These are phyloP conservation scores for Numenius arquata DNA, from an alignment of 2,113 vertebrate genomes.

Conservation along the genomic window DNA sequence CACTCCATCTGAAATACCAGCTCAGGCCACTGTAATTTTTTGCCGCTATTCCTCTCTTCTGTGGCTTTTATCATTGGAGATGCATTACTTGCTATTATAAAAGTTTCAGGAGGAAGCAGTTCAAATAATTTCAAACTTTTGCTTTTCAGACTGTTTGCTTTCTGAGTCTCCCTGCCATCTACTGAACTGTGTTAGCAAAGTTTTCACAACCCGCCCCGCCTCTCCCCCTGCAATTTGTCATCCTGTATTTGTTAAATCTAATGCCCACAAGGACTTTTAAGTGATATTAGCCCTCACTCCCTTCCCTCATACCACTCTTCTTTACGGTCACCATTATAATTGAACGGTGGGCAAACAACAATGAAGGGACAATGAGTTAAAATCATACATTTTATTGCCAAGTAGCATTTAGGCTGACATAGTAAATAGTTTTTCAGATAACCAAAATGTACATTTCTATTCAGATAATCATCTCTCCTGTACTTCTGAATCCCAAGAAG, in stretches of 20 bases:
- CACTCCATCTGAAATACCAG: neutral
- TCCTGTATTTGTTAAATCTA: neutral
- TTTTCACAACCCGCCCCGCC: neutral
- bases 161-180: neutral
- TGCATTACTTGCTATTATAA: neutral
- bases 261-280: neutral
- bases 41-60: neutral
- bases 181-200: neutral
- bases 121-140: neutral
- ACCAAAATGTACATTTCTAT: neutral
- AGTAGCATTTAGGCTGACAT: neutral
- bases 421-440: neutral
- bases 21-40: neutral
- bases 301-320: neutral
- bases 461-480: neutral
- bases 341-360: neutral
- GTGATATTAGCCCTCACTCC: neutral
- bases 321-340: neutral
- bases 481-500: neutral
- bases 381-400: constrained; percentile 40
- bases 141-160: neutral
- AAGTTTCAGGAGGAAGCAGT: neutral
- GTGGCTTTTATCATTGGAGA: neutral
- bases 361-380: neutral
- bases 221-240: fast-evolving